These are phyloP conservation scores for Acanthoscelides obtectus DNA, from an alignment of 2,888 invertebrate genomes.

Conservation along the genomic window DNA sequence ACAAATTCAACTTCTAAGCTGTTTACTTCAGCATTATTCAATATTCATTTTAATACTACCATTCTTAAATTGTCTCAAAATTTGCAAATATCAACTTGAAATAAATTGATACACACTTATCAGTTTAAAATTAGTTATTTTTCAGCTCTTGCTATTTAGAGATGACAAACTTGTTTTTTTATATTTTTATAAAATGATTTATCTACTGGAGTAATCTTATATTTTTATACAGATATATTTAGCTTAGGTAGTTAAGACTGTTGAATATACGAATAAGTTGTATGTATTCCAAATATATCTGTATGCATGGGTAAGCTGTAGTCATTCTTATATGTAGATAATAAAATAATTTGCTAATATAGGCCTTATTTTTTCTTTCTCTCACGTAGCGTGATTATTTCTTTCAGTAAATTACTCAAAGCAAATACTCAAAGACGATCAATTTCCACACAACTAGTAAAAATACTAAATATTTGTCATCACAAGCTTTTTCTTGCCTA, in stretches of 20 bases:
- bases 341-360: neutral
- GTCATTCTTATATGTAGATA: neutral
- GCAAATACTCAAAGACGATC: too few relatives aligned
- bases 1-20: too few relatives aligned
- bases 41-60: too few relatives aligned
- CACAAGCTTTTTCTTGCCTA: too few relatives aligned
- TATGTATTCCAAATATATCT: neutral
- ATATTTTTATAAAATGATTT: neutral
- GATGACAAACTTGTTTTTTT: neutral
- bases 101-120: too few relatives aligned
- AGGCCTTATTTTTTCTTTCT: neutral
- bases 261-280: neutral
- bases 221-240: neutral
- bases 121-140: too few relatives aligned
- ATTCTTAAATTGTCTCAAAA: too few relatives aligned
- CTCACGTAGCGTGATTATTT: neutral
- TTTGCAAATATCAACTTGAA: too few relatives aligned
- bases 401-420: neutral
- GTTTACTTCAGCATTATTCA: too few relatives aligned
- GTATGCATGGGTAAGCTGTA: neutral
- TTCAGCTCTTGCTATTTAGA: neutral
- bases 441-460: too few relatives aligned
- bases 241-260: neutral
- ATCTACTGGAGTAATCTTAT: neutral
- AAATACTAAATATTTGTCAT: too few relatives aligned